These are phyloP conservation scores for Dolichomitus sp. DNA, from an alignment of 2,888 invertebrate species.

Conservation along the genomic window DNA sequence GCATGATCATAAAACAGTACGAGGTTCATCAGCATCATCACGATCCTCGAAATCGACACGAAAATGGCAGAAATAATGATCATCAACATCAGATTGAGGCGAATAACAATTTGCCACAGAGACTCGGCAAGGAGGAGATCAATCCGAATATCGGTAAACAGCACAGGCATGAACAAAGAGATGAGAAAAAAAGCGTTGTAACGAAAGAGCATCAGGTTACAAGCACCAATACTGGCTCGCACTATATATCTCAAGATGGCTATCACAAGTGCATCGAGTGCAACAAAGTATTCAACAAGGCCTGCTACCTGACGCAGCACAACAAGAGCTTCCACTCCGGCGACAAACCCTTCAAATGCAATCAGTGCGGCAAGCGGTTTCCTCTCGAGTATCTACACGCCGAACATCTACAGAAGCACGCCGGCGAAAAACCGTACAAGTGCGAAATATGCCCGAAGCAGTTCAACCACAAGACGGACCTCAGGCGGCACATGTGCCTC, in stretches of 20 bases:
- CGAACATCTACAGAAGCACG: constrained; percentile 92
- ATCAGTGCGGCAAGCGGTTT: constrained; percentile 95
- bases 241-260: constrained; percentile 80
- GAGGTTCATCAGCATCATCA: constrained; percentile 62
- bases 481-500: constrained; percentile 94
- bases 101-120: constrained; percentile 78
- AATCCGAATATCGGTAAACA: constrained; percentile 75
- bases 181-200: constrained; percentile 58
- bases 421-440: constrained; percentile 94
- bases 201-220: constrained; percentile 79
- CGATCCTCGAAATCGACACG: constrained; percentile 45
- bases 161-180: constrained; percentile 24
- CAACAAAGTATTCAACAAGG: constrained; percentile 94
- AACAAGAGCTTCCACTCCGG: constrained; percentile 96
- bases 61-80: constrained; percentile 32
- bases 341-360: constrained; percentile 94
- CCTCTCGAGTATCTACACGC: constrained; percentile 91
- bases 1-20: constrained; percentile 74
- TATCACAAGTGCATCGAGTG: constrained; percentile 93
- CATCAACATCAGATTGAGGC: constrained; percentile 73
- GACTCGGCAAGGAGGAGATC: constrained; percentile 76
- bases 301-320: constrained; percentile 96
- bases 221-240: constrained; percentile 76
- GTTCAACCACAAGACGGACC: constrained; percentile 96
- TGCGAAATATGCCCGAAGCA: constrained; percentile 95